Evolutionary conservation across 2,888 invertebrate species (phyloP).

Genomic region (Augiades crinisus): DNA sequence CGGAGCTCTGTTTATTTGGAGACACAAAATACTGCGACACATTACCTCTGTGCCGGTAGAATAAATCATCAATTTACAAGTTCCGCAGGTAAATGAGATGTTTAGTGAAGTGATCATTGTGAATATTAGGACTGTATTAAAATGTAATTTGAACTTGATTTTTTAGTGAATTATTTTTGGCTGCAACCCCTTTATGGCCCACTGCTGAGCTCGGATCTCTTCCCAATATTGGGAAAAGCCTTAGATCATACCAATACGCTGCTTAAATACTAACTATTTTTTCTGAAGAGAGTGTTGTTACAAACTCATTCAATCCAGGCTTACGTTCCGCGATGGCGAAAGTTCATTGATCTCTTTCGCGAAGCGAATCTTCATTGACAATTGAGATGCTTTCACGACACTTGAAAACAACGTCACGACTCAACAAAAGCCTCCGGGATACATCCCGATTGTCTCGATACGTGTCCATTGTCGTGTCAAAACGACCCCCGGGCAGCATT

Average conservation of each 20-base stretch:
- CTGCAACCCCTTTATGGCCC: no score
- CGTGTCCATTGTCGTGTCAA: constrained; percentile 25
- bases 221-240: no score
- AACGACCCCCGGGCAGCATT: constrained; percentile 40
- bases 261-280: no score
- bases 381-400: constrained; percentile 15
- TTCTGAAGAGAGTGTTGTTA: no score
- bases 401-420: constrained; percentile 11
- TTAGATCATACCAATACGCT: no score
- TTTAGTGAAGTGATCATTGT: constrained; percentile 61
- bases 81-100: constrained; percentile 46
- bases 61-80: constrained; percentile 58
- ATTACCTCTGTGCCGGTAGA: constrained; percentile 43
- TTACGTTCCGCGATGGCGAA: constrained; percentile 3
- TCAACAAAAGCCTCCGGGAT: constrained; percentile 10
- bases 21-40: constrained; percentile 42
- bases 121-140: constrained; percentile 50
- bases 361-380: constrained; percentile 1
- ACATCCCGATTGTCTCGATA: constrained; percentile 18
- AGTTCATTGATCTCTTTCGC: constrained; percentile 17
- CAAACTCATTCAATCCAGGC: constrained; percentile 1
- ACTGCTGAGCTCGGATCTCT: no score
- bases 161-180: no score
- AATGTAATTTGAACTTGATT: no score
- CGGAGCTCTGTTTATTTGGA: constrained; percentile 32